Conservation (phyloP, 2,888 invertebrate genomes). For the Synergus umbraculus region DNA sequence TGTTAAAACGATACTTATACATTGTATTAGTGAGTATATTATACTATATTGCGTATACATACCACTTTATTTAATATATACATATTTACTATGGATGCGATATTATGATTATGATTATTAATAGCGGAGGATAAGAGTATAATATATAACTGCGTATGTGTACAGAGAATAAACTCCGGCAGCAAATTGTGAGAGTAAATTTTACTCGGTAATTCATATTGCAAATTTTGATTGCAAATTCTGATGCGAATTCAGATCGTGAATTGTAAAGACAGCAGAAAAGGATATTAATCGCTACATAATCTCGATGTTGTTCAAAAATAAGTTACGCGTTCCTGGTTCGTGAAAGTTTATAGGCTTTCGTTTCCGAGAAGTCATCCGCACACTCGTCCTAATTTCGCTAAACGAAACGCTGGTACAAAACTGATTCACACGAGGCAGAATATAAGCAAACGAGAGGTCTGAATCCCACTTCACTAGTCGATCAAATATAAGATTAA, state of each 20-base stretch:
- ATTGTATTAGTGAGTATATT: conserved; percentile 68
- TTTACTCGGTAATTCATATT: too few species aligned
- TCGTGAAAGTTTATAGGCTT: conserved; percentile 31
- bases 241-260: not conserved
- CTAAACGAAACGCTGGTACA: conserved; percentile 17
- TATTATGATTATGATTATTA: conserved; percentile 57
- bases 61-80: conserved; percentile 68
- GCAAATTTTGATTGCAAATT: not conserved
- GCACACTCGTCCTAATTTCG: conserved; percentile 13
- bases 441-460: not conserved
- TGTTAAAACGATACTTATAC: conserved; percentile 68
- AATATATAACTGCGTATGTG: conserved; percentile 50
- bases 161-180: conserved; percentile 49
- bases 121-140: conserved; percentile 56
- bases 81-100: conserved; percentile 56
- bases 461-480: not conserved
- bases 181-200: not conserved
- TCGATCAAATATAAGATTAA: not conserved
- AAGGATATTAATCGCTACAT: conserved; percentile 50
- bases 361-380: not conserved
- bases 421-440: conserved; percentile 1
- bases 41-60: conserved; percentile 69
- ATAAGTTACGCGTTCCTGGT: conserved; percentile 42
- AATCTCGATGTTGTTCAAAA: conserved; percentile 55
- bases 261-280: conserved; percentile 40